A percentile compares a stretch with the other conserved stretches of the same genome.
Evolutionary conservation across 2,113 vertebrate genomes (phyloP).

Genomic region (Alligator sinensis): DNA sequence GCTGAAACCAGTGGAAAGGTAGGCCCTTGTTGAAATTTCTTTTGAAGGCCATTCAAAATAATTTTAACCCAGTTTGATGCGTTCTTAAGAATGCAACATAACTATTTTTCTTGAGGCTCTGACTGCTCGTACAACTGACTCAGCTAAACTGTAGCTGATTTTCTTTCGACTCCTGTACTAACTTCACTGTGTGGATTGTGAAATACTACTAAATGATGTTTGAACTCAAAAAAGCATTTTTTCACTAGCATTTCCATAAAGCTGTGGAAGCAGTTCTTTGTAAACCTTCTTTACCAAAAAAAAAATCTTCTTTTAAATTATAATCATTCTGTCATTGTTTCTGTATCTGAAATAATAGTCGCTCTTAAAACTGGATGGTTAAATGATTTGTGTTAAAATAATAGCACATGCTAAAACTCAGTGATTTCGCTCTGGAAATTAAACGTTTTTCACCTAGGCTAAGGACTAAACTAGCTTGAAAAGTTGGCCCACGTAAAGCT

Average conservation of each 20-base stretch:
- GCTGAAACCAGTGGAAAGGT: accelerated
- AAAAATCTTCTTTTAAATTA: background rate
- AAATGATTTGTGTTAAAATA: background rate
- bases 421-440: background rate
- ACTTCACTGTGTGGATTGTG: background rate
- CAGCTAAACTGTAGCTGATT: background rate
- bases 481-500: no score
- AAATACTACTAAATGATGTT: background rate
- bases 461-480: no score
- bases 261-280: background rate
- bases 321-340: background rate
- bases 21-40: background rate
- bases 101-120: background rate
- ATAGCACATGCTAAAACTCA: background rate
- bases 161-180: background rate
- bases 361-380: background rate
- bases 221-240: background rate
- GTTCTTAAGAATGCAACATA: background rate
- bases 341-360: background rate
- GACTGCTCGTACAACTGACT: background rate
- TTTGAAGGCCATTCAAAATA: background rate
- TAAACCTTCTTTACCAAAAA: background rate
- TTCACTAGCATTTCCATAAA: background rate
- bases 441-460: background rate
- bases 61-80: background rate